phyloP scores from a whole-genome alignment of 2,113 vertebrate species.

The Cololabis saira region DNA sequence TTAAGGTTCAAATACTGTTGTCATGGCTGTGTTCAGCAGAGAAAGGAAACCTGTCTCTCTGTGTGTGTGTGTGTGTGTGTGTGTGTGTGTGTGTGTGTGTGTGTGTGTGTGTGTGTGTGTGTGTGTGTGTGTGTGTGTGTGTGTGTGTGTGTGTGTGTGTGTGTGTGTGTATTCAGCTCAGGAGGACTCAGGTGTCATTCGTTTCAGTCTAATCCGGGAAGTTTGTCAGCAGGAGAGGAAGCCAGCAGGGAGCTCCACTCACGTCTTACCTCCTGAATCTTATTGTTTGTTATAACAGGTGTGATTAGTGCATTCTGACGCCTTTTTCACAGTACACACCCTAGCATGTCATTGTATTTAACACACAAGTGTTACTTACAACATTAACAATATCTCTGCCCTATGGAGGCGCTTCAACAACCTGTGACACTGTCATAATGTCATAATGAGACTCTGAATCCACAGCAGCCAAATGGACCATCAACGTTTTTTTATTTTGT shows the following conservation, averaged over 20 bases:
- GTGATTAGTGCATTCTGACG: constrained; percentile 39
- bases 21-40: too few species aligned
- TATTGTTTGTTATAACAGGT: constrained; percentile 34
- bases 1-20: background rate
- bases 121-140: constrained; percentile 12
- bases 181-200: constrained; percentile 52
- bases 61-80: constrained; percentile 17
- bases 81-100: constrained; percentile 16
- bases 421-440: background rate
- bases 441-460: background rate
- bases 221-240: constrained; percentile 64
- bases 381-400: background rate
- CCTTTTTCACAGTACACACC: constrained; percentile 9
- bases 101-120: constrained; percentile 15
- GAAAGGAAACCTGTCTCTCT: too few species aligned
- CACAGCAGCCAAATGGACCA: constrained; percentile 1
- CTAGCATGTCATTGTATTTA: constrained; percentile 14
- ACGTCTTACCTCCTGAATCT: constrained; percentile 46
- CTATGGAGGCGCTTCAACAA: constrained; percentile 7
- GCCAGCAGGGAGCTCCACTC: constrained; percentile 44
- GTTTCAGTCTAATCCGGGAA: constrained; percentile 64
- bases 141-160: constrained; percentile 12
- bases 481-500: background rate
- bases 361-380: constrained; percentile 30
- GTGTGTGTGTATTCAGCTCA: constrained; percentile 8